A percentile compares a stretch with the other conserved stretches of the same genome.
phyloP scores from a whole-genome alignment of 2,113 vertebrate genomes.

The Formicarius rufipectus region DNA sequence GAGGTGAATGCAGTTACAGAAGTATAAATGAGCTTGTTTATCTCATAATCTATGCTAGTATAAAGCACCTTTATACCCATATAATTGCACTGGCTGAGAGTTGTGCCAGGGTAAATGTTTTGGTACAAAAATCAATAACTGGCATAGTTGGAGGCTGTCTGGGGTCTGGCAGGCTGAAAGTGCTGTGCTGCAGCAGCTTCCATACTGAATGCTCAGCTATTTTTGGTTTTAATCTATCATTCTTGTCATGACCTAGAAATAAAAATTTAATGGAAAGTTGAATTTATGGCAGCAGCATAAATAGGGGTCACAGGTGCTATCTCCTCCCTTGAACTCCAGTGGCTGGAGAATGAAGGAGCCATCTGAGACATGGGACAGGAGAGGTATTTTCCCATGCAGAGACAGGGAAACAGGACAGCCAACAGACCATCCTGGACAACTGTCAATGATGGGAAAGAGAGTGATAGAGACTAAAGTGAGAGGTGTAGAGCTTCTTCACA shows the following conservation, averaged over 20 bases:
- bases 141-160: background rate
- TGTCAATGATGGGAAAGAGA: background rate
- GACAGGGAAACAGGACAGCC: background rate
- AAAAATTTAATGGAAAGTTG: background rate
- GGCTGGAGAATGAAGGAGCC: background rate
- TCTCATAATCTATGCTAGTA: slow-evolving; percentile 5
- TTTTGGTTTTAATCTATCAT: slow-evolving; percentile 5
- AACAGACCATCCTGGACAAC: accelerated
- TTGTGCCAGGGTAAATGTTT: slow-evolving; percentile 47
- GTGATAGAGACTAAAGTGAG: background rate
- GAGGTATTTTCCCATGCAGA: background rate
- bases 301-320: background rate
- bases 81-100: background rate
- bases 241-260: slow-evolving; percentile 22
- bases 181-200: background rate
- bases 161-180: background rate
- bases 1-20: slow-evolving; percentile 8
- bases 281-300: background rate
- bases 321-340: background rate
- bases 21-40: slow-evolving; percentile 13
- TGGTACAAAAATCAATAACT: slow-evolving; percentile 32
- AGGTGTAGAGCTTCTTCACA: background rate
- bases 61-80: slow-evolving; percentile 43
- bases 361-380: accelerated
- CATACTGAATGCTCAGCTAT: background rate